Evolutionary conservation across 2,888 invertebrate genomes (phyloP), one percentile per base, ranked within the genome.

Genomic region (Anoplius nigerrimus): DNA sequence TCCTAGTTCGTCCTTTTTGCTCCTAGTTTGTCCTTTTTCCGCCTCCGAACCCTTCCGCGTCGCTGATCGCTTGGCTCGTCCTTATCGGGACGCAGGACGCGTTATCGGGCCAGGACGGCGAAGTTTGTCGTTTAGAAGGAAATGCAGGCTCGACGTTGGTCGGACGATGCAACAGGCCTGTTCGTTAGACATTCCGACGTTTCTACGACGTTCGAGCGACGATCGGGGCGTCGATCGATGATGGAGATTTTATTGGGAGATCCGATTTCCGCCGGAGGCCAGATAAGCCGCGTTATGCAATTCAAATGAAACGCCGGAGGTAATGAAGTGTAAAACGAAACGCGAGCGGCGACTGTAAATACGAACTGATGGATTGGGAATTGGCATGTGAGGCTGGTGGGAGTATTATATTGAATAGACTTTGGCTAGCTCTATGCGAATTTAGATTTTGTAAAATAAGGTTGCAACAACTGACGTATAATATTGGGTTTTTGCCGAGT

Each of bases 151-250:
- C 43, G 34, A 34, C 6, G 6, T 34, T 48, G 48, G 48, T 6
- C n/a, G 16, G 48, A 4, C 48, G 48, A 48, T 6, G 48, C 74
- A 74, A 74, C 73, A 74, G 74, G 66, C 75, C 70, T 3, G n/a
- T n/a, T 75, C 72, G 81, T 81, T 81, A 82, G 76, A 72, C 65
- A 74, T 76, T 83, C 82, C 82, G 81, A 74, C 72, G 72, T 66
- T 64, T 57, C 60, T 45, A 13, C 54, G 53, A 66, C 71, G 64
- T 80, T 79, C 79, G 76, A 70, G 68, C 71, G 8, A 34, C 71
- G 8, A 34, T 34, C 34, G 34, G 1, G 4, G 34, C 11, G 11
- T 34, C 34, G 34, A 34, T 34, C n/a, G 58, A 66, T 48, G 24
- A 59, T 34, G 34, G 34, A 34, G 11, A 34, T 34, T 34, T 34